Conservation (phyloP, 2,888 invertebrate genomes). For the Tetranychus piercei region DNA sequence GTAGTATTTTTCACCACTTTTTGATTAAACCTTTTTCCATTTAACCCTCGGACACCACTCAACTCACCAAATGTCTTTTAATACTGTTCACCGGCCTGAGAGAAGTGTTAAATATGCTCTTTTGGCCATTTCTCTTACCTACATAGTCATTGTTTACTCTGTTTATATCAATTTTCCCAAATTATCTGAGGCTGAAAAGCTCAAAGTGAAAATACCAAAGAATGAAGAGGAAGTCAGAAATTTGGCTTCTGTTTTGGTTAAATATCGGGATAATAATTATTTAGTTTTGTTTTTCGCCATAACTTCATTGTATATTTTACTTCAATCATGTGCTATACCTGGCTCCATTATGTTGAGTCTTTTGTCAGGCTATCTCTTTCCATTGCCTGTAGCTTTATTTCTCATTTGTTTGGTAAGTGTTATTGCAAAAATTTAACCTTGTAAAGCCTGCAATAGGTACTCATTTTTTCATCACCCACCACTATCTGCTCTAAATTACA, state of each 20-base stretch:
- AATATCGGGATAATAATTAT: slow-evolving; percentile 9
- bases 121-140: neutral
- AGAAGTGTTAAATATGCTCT: neutral
- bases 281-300: slow-evolving; percentile 4
- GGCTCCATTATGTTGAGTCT: slow-evolving; percentile 95
- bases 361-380: slow-evolving; percentile 85
- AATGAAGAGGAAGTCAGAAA: slow-evolving; percentile 1
- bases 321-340: slow-evolving; percentile 98
- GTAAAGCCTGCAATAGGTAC: no score
- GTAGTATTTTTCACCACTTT: neutral
- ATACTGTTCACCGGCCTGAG: neutral
- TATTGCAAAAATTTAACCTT: neutral
- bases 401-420: slow-evolving; percentile 44
- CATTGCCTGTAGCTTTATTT: slow-evolving; percentile 67
- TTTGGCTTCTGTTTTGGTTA: slow-evolving; percentile 5
- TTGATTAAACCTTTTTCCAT: neutral
- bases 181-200: neutral
- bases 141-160: neutral
- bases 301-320: slow-evolving; percentile 28
- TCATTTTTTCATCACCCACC: no score
- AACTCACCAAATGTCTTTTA: neutral
- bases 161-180: slow-evolving; percentile 5
- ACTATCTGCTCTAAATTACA: neutral
- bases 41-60: no score
- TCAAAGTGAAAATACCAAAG: slow-evolving; percentile 3